Base-by-base conservation (phyloP, 2,797 vertebrate species). In the Tenualosa ilisha region DNA sequence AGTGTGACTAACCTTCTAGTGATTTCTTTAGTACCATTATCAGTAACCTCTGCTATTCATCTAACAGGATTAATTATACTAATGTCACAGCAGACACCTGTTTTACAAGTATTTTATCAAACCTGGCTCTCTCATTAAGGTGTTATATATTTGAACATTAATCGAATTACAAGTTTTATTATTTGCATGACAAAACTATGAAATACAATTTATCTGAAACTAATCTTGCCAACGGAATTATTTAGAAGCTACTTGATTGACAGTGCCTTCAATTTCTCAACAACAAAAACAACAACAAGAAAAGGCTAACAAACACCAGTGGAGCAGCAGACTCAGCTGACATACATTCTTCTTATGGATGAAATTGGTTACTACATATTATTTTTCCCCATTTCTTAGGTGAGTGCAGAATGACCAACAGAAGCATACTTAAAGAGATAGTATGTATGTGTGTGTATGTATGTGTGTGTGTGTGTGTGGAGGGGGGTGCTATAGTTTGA, bases 21-120 rank as follows among this genome's bases (percentile, higher is more conserved):
- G 82, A 63, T 68, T 68, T n/a, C 82, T 79, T 46, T 85, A 81
- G 68, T 79, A 49, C 82, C 79, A 81, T 68, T 72, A 87, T 87
- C 82, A 68, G 53, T 90, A 87, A 92, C 89, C 89, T 89, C 81
- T 82, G 87, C 63, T 46, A 86, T 85, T 22, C 26, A 85, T 86
- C n/a, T 91, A 88, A 90, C 89, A 86, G 84, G 85, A 89, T 91
- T 92, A 89, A 92, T 92, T 88, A 91, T 87, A 22, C 86, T 20
- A 84, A 86, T 83, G 89, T 91, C 91, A 92, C 91, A 53, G 88
- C 86, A 91, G 31, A 75, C 6, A 46, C 40, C 72, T 20, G 20
- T 17, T 46, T 79, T 46, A 46, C 40, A 79, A 46, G 40, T 43
- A 17, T 79, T 79, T 79, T 22, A 79, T 79, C 72, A 79, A 79